Conservation (phyloP, 2,888 invertebrate species). For the Dynastes hyllus region DNA sequence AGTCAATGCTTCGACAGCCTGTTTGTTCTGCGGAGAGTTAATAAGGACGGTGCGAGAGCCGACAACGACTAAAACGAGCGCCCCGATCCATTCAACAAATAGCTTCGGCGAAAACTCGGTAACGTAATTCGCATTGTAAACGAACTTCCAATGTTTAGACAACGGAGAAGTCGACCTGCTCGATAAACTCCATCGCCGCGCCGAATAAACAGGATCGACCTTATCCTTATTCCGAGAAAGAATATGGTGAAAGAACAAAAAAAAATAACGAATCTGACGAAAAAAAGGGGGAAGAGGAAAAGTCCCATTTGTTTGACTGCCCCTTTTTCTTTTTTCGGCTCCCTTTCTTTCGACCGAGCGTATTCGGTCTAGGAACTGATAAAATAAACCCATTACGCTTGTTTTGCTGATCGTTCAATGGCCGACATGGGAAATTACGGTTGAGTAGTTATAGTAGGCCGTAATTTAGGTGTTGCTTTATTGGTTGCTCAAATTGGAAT, state of each 20-base stretch:
- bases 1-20: not conserved
- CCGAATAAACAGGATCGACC: not conserved
- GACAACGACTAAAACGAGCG: not conserved
- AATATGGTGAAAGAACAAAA: not conserved
- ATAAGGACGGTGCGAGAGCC: not conserved
- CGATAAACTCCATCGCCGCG: slow-evolving; percentile 18
- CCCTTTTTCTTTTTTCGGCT: not conserved
- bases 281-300: not conserved
- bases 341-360: not conserved
- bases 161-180: slow-evolving; percentile 14
- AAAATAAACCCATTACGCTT: not conserved
- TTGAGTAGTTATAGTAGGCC: slow-evolving; percentile 5
- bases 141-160: slow-evolving; percentile 7
- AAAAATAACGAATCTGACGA: slow-evolving; percentile 5
- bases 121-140: slow-evolving; percentile 17
- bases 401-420: slow-evolving; percentile 3
- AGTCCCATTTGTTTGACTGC: not conserved
- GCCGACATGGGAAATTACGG: slow-evolving; percentile 20
- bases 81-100: slow-evolving; percentile 24
- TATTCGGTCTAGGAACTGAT: slow-evolving; percentile 2
- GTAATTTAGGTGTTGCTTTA: slow-evolving; percentile 12
- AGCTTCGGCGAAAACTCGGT: not conserved
- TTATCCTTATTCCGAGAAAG: not conserved
- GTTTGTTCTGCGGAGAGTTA: slow-evolving; percentile 24
- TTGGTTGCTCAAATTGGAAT: not conserved